These are phyloP conservation scores for Stictonetta naevosa DNA, from an alignment of 2,113 vertebrate species.

Conservation along the genomic window DNA sequence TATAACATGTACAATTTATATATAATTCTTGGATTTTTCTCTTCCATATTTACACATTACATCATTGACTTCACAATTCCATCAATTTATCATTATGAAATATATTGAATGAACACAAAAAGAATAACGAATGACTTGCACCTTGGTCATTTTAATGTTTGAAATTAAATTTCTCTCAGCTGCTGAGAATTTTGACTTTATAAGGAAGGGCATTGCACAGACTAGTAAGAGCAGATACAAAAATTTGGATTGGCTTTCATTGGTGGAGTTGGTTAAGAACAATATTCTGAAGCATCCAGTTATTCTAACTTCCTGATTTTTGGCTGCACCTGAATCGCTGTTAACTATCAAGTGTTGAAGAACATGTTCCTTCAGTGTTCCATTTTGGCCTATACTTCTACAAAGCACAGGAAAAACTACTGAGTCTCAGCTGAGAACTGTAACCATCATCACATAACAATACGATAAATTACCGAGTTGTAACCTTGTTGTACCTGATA, in stretches of 20 bases:
- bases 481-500: background rate
- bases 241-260: background rate
- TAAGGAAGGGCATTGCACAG: background rate
- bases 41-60: background rate
- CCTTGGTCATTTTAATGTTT: background rate
- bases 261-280: background rate
- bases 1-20: background rate
- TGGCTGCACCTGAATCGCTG: background rate
- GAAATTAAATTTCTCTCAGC: background rate
- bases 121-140: background rate
- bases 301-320: background rate
- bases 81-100: background rate
- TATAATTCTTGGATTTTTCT: background rate
- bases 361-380: background rate
- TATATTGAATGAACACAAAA: background rate
- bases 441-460: background rate
- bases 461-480: background rate
- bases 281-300: background rate
- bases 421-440: background rate
- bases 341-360: background rate
- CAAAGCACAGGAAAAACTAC: background rate
- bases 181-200: background rate
- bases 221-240: background rate
- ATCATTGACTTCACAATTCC: background rate
- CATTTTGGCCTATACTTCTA: background rate